Evolutionary conservation across 1,140 invertebrate species (phyloP).

Genomic region (Oscheius sp.): DNA sequence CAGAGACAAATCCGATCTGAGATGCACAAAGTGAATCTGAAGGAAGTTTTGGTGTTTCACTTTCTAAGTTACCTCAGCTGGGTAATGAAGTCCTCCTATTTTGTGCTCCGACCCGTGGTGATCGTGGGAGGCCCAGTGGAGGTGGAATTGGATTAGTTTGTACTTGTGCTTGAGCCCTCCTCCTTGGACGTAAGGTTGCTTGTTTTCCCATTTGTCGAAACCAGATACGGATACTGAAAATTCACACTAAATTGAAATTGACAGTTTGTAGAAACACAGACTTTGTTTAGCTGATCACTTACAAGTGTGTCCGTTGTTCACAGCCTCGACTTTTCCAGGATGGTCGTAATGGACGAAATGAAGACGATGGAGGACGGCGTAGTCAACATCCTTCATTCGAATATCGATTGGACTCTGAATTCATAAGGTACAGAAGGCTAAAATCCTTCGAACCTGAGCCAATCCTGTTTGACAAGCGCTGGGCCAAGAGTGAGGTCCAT

Average conservation of each 20-base stretch:
- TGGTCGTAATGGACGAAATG: slow-evolving; percentile 56
- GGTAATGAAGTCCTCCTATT: slow-evolving; percentile 70
- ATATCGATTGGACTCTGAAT: slow-evolving; percentile 58
- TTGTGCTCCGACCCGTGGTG: slow-evolving; percentile 80
- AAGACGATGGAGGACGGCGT: slow-evolving; percentile 44
- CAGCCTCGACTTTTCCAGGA: slow-evolving; percentile 45
- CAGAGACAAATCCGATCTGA: slow-evolving; percentile 49
- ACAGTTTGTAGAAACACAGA: slow-evolving; percentile 8
- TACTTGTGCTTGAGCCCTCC: slow-evolving; percentile 73
- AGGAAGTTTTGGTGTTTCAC: slow-evolving; percentile 66
- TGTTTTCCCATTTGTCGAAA: slow-evolving; percentile 52
- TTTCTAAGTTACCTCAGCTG: slow-evolving; percentile 59
- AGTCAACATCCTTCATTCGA: slow-evolving; percentile 53
- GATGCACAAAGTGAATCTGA: slow-evolving; percentile 63
- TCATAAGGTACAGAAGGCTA: not conserved
- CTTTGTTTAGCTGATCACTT: slow-evolving; percentile 12
- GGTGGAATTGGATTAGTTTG: slow-evolving; percentile 77
- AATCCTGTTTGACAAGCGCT: slow-evolving; percentile 46
- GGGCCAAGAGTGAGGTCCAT: slow-evolving; percentile 49
- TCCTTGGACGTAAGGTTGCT: slow-evolving; percentile 64
- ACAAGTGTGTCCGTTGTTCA: slow-evolving; percentile 57
- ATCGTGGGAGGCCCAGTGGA: slow-evolving; percentile 81
- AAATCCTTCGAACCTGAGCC: slow-evolving; percentile 39
- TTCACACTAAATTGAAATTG: slow-evolving; percentile 21
- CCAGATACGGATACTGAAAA: slow-evolving; percentile 53